Conservation (phyloP, 1,140 invertebrate genomes). For the Drosophila takahashii region DNA sequence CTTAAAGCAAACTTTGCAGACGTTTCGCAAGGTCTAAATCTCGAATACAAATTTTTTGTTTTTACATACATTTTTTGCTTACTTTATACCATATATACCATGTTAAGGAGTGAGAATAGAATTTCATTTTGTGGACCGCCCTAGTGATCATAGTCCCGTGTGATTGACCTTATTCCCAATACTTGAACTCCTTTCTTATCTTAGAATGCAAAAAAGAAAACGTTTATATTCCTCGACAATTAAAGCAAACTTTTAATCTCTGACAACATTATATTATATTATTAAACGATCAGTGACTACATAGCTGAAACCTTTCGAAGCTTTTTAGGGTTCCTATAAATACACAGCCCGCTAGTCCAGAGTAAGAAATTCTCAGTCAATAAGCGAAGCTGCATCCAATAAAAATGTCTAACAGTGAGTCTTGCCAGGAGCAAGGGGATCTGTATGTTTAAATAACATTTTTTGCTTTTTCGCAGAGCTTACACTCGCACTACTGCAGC, state of each 20-base stretch:
- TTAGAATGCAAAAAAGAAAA: constrained; percentile 1
- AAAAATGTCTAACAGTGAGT: constrained; percentile 48
- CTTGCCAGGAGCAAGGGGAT: not conserved
- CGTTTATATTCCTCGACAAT: not conserved
- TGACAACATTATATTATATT: not conserved
- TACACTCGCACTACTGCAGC: constrained; percentile 92
- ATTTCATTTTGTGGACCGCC: too few species aligned
- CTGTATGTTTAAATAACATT: constrained; percentile 8
- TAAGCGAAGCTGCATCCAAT: not conserved
- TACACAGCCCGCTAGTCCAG: not conserved
- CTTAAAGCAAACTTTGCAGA: too few species aligned
- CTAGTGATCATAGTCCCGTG: not conserved
- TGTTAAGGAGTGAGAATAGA: too few species aligned
- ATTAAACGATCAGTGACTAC: not conserved
- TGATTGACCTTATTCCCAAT: not conserved
- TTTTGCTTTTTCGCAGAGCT: constrained; percentile 68
- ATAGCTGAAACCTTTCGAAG: constrained; percentile 7
- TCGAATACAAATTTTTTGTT: too few species aligned
- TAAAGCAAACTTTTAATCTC: not conserved
- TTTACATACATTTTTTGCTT: too few species aligned
- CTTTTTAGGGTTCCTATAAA: constrained; percentile 16
- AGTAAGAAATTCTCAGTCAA: not conserved
- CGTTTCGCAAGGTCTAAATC: too few species aligned
- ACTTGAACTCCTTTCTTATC: not conserved
- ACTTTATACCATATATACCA: too few species aligned